phyloP scores from a whole-genome alignment of 2,797 vertebrate species.

The Lycodopsis pacificus region DNA sequence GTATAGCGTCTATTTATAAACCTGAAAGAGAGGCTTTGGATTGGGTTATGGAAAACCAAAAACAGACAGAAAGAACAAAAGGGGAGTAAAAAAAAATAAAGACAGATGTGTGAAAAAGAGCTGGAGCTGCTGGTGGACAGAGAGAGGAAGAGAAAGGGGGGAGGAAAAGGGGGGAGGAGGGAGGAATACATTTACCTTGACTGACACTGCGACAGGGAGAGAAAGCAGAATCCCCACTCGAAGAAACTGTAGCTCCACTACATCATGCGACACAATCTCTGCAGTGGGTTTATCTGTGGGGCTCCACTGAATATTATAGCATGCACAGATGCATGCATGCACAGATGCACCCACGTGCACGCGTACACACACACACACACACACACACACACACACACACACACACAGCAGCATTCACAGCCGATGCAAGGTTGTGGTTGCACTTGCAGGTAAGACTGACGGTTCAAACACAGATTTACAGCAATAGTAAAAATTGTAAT shows the following conservation, averaged over 20 bases:
- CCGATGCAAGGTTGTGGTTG: neutral
- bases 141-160: neutral
- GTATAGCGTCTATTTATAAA: slow-evolving; percentile 71
- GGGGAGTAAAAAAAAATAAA: neutral
- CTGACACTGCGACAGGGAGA: slow-evolving; percentile 80
- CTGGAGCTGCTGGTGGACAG: slow-evolving; percentile 26
- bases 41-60: slow-evolving; percentile 56
- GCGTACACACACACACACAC: neutral
- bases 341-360: neutral
- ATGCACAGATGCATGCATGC: neutral
- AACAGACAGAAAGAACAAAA: slow-evolving; percentile 28
- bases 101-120: slow-evolving; percentile 27
- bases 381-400: neutral
- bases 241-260: slow-evolving; percentile 67
- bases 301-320: slow-evolving; percentile 30
- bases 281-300: slow-evolving; percentile 59
- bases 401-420: neutral
- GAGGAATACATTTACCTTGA: slow-evolving; percentile 78
- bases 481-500: neutral
- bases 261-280: slow-evolving; percentile 75
- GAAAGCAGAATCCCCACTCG: slow-evolving; percentile 66
- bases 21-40: slow-evolving; percentile 55
- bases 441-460: neutral
- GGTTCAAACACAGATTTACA: neutral
- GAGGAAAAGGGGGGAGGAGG: slow-evolving; percentile 4